Base-by-base conservation (phyloP, 2,888 invertebrate species). In the Keiferia lycopersicella region DNA sequence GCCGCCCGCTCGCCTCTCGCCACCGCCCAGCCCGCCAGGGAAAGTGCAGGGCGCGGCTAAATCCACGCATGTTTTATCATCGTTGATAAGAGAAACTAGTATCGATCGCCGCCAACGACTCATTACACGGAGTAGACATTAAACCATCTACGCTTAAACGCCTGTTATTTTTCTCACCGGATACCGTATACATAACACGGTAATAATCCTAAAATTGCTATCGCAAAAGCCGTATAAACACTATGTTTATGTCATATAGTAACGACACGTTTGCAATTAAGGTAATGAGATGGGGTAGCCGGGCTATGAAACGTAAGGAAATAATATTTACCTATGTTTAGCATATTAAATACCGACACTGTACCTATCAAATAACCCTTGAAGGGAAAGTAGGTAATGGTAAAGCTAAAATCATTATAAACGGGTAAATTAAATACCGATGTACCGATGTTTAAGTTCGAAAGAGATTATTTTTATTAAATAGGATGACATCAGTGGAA, bases 41-140 rank as follows among this genome's bases (percentile, higher is more conserved):
- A 91, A 91, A 91, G 91, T 88, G 80, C 80, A 82, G 87, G 88
- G 88, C 78, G 88, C 83, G 88, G 84, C 84, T 76, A 79, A 73
- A 79, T 83, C 81, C 79, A 87, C 86, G 86, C 85, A 87, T 85
- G 87, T 86, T 87, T 88, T 90, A 88, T 88, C 88, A 87, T 86
- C 79, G 73, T 68, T 85, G 90, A 89, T 90, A 89, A 89, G 88
- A 88, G 88, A 89, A 88, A 88, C 85, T 82, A 78, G 80, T 80
- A 77, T 78, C 79, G 79, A 80, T 79, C 77, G 72, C 73, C 71
- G 65, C 76, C 80, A 80, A 84, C 80, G 77, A 80, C 81, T 82
- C 79, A 83, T 87, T 86, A 84, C 77, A 65, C 66, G 68, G 64
- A 71, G 67, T 73, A 74, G 69, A 75, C 74, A 68, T 74, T 77